Conservation (phyloP, 2,797 vertebrate genomes). For the Enteromius treurensis region DNA sequence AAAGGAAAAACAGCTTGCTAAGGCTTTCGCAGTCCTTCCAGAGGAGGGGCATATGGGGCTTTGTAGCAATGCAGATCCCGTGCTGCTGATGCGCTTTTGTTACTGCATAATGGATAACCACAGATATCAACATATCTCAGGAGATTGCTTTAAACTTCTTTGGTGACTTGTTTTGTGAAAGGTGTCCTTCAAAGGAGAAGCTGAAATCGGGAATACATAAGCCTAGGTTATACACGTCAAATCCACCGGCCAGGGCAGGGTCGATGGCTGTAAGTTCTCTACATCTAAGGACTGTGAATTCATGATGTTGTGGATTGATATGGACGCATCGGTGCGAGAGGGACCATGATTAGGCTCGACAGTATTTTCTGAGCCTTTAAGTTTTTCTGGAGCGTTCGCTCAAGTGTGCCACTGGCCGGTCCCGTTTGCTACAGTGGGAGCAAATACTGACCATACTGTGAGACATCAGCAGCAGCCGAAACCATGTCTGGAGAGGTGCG, state of each 20-base stretch:
- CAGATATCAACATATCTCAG: slow-evolving; percentile 62
- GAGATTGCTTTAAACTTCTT: slow-evolving; percentile 56
- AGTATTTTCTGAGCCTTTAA: slow-evolving; percentile 60
- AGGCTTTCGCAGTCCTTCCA: slow-evolving; percentile 74
- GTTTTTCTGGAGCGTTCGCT: slow-evolving; percentile 67
- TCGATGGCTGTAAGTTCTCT: slow-evolving; percentile 62
- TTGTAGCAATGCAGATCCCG: slow-evolving; percentile 83
- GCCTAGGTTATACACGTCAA: slow-evolving; percentile 57
- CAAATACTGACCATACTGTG: slow-evolving; percentile 27
- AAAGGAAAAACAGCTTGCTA: slow-evolving; percentile 67
- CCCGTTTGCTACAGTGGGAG: slow-evolving; percentile 5
- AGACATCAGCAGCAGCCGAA: slow-evolving; percentile 25
- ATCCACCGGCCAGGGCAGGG: slow-evolving; percentile 70
- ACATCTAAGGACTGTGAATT: slow-evolving; percentile 62
- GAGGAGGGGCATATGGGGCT: slow-evolving; percentile 79
- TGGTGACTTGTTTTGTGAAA: slow-evolving; percentile 25
- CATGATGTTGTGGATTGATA: slow-evolving; percentile 65
- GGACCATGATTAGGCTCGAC: slow-evolving; percentile 66
- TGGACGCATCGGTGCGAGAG: slow-evolving; percentile 51
- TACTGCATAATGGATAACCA: slow-evolving; percentile 73
- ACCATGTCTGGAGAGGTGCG: slow-evolving; percentile 97
- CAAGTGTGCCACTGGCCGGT: slow-evolving; percentile 56
- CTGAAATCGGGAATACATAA: slow-evolving; percentile 56
- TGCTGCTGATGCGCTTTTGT: slow-evolving; percentile 64
- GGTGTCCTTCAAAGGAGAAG: slow-evolving; percentile 27